Conservation (phyloP, 1,140 invertebrate species). For the Neodiprion fabricii region DNA sequence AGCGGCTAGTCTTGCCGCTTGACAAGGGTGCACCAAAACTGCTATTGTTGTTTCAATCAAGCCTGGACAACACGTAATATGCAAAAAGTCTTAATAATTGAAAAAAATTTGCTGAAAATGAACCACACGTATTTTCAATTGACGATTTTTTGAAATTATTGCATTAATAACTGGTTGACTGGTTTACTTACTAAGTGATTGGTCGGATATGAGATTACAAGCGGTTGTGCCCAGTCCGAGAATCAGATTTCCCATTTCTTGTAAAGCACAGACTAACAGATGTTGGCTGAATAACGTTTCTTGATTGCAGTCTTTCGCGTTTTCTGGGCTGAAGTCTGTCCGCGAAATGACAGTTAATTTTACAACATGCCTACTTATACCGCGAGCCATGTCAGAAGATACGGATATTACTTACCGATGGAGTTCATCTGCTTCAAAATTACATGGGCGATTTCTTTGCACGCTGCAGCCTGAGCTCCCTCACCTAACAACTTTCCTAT, state of each 20-base stretch:
- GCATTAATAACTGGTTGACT: background rate
- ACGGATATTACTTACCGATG: conserved; percentile 65
- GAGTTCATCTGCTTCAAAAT: conserved; percentile 95
- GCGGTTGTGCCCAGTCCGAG: conserved; percentile 91
- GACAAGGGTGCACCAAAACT: conserved; percentile 91
- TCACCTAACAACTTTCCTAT: conserved; percentile 94
- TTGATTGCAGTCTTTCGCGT: conserved; percentile 88
- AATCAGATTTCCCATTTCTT: conserved; percentile 88
- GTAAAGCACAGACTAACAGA: conserved; percentile 90
- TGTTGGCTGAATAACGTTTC: conserved; percentile 94
- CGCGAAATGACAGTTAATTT: conserved; percentile 27
- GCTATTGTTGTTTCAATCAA: conserved; percentile 69
- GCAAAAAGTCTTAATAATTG: no score
- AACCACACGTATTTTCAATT: conserved; percentile 8
- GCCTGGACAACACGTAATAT: conserved; percentile 32
- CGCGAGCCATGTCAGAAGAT: background rate
- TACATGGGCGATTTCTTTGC: conserved; percentile 92
- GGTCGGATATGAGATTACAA: conserved; percentile 85
- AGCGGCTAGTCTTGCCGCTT: conserved; percentile 88
- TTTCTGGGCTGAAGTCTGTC: conserved; percentile 85
- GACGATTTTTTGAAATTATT: conserved; percentile 18
- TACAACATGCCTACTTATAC: background rate
- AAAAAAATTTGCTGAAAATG: no score
- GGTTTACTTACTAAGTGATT: conserved; percentile 75
- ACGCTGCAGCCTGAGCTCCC: conserved; percentile 94